A percentile compares a stretch with the other conserved stretches of the same genome.
Evolutionary conservation across 1,140 invertebrate species (phyloP).

Genomic region (Hyphantria cunea): DNA sequence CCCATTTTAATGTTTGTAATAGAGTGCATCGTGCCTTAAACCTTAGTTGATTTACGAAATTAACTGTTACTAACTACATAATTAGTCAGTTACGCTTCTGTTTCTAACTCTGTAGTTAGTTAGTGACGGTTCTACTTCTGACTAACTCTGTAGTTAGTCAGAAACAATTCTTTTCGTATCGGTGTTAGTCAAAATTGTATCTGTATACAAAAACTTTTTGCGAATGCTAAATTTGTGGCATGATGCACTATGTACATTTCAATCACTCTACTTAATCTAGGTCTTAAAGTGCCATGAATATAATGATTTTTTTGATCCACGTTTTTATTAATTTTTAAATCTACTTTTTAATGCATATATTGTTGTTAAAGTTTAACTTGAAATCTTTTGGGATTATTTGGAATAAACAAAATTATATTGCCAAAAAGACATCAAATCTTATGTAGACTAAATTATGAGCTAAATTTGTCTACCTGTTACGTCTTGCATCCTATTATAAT

Average conservation of each 20-base stretch:
- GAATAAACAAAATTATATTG: not conserved
- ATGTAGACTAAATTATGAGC: no score
- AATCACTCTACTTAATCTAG: slow-evolving; percentile 16
- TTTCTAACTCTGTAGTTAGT: no score
- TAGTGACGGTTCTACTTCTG: not conserved
- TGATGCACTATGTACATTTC: slow-evolving; percentile 11
- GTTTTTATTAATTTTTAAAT: slow-evolving; percentile 26
- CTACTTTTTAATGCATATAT: slow-evolving; percentile 21
- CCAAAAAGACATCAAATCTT: no score
- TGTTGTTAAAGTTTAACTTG: slow-evolving; percentile 25
- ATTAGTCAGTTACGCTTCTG: no score
- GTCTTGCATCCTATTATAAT: no score
- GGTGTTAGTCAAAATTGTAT: no score
- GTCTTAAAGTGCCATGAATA: slow-evolving; percentile 24
- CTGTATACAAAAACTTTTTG: no score
- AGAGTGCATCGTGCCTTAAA: slow-evolving; percentile 12
- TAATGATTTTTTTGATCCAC: slow-evolving; percentile 20
- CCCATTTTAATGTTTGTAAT: slow-evolving; percentile 11
- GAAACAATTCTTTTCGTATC: not conserved
- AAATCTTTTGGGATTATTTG: slow-evolving; percentile 17
- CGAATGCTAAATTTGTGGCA: not conserved
- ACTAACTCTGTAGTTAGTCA: no score
- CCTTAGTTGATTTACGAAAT: not conserved
- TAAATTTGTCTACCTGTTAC: no score
- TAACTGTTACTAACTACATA: no score